phyloP scores from a whole-genome alignment of 2,797 vertebrate species.

The Chiroxiphia lanceolata region DNA sequence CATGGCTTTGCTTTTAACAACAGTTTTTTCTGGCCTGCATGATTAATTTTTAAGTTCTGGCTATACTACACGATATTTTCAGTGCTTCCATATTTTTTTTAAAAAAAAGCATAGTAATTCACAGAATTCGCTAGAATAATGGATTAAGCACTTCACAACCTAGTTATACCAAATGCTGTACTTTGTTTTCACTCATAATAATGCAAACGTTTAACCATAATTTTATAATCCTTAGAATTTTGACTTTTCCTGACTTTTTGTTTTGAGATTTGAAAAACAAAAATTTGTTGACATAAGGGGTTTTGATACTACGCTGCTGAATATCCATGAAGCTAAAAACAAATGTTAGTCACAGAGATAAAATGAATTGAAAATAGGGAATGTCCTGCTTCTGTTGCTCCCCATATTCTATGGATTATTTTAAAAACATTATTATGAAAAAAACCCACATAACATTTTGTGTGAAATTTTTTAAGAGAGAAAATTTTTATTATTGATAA shows the following conservation, averaged over 20 bases:
- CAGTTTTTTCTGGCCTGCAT: background rate
- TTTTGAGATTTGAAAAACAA: background rate
- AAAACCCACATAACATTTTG: background rate
- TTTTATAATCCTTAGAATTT: background rate
- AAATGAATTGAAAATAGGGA: background rate
- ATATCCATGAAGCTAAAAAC: background rate
- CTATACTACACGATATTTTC: background rate
- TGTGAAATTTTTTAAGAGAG: background rate
- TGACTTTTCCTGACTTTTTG: background rate
- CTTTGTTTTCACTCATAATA: background rate
- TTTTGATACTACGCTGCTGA: background rate
- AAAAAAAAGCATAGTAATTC: background rate
- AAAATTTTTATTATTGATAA: background rate
- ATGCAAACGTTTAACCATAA: accelerated
- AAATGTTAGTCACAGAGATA: background rate
- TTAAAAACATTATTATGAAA: background rate
- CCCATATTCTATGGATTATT: background rate
- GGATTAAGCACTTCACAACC: background rate
- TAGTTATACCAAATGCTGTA: background rate
- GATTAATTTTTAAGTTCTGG: background rate
- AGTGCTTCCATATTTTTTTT: background rate
- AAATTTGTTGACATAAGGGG: background rate
- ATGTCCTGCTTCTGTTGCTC: background rate
- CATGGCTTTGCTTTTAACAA: background rate
- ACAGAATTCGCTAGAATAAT: background rate